phyloP scores from a whole-genome alignment of 1,140 invertebrate genomes.

The Parasteatoda tepidariorum region DNA sequence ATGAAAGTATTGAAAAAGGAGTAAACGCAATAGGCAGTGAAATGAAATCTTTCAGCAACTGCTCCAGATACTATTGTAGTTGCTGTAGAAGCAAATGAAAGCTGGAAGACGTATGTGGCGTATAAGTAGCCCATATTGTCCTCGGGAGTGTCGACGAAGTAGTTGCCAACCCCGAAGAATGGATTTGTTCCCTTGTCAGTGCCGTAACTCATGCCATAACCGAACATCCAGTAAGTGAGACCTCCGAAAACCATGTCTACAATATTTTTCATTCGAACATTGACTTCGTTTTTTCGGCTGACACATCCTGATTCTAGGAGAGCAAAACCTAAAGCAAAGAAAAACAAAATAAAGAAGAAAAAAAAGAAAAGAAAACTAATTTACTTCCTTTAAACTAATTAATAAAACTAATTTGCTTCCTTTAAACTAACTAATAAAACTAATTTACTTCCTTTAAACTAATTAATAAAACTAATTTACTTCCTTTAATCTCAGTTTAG shows the following conservation, averaged over 20 bases:
- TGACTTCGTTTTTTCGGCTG: slow-evolving; percentile 92
- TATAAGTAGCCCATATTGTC: slow-evolving; percentile 64
- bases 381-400: no score
- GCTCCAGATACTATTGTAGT: slow-evolving; percentile 86
- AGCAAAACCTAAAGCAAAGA: slow-evolving; percentile 77
- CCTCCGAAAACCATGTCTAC: slow-evolving; percentile 93
- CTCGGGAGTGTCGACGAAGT: slow-evolving; percentile 70
- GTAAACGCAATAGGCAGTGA: slow-evolving; percentile 90
- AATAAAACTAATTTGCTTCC: no score
- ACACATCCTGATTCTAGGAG: slow-evolving; percentile 93
- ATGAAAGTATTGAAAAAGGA: slow-evolving; percentile 89
- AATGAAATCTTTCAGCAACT: slow-evolving; percentile 91
- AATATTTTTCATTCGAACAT: slow-evolving; percentile 97
- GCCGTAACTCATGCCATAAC: slow-evolving; percentile 92
- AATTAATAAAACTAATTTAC: no score
- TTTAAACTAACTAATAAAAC: no score
- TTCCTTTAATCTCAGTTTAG: no score
- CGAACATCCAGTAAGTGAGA: slow-evolving; percentile 93
- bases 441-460: no score
- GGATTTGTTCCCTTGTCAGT: slow-evolving; percentile 75
- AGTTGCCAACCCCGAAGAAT: slow-evolving; percentile 75
- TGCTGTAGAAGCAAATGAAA: slow-evolving; percentile 90
- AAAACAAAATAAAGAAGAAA: not conserved
- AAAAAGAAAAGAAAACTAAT: not conserved
- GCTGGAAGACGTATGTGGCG: slow-evolving; percentile 70